Percentiles rank a stretch among this genome's conserved stretches.
Conservation (phyloP, 1,140 invertebrate species). For the Polypedilum vanderplanki region DNA sequence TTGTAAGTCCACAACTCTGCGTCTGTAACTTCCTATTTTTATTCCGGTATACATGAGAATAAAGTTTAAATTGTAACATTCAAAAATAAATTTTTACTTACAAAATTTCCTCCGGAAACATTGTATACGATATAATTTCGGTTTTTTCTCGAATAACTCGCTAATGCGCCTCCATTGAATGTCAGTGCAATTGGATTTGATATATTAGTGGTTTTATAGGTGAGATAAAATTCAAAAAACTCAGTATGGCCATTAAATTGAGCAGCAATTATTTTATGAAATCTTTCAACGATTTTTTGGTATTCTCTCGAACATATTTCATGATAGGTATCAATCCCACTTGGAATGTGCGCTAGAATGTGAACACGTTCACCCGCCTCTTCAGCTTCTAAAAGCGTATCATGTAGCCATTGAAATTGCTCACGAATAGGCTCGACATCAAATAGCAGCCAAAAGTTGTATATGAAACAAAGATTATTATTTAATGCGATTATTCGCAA, state of each 20-base stretch:
- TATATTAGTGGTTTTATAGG: conserved; percentile 49
- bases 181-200: conserved; percentile 55
- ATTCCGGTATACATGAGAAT: background rate
- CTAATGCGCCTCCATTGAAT: conserved; percentile 71
- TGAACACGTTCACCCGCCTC: conserved; percentile 65
- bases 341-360: conserved; percentile 75
- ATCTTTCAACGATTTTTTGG: conserved; percentile 54
- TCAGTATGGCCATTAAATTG: conserved; percentile 81
- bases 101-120: conserved; percentile 54
- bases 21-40: conserved; percentile 45
- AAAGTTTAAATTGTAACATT: background rate
- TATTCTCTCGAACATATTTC: conserved; percentile 60
- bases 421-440: conserved; percentile 50
- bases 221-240: conserved; percentile 63
- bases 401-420: conserved; percentile 71
- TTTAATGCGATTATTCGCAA: conserved; percentile 40
- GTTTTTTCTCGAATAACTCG: conserved; percentile 59
- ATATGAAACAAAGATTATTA: conserved; percentile 31
- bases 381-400: conserved; percentile 64
- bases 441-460: conserved; percentile 30
- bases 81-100: conserved; percentile 43
- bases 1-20: conserved; percentile 71
- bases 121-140: conserved; percentile 73
- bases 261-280: conserved; percentile 58
- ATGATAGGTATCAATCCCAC: conserved; percentile 60